phyloP scores from a whole-genome alignment of 1,140 invertebrate genomes.

The Helicorthomorpha holstii region DNA sequence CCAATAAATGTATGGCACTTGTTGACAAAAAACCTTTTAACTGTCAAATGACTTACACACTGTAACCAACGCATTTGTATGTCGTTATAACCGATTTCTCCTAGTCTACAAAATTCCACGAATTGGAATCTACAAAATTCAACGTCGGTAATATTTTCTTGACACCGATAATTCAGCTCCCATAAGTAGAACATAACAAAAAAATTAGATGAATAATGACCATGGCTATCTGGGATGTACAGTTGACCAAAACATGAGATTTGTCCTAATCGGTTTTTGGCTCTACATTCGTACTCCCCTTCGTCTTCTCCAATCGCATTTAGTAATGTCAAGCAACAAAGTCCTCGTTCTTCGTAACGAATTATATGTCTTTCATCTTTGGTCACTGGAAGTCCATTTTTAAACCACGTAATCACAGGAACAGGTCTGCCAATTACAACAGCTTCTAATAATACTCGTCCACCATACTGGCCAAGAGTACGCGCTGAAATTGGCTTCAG shows the following conservation, averaged over 20 bases:
- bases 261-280: slow-evolving; percentile 31
- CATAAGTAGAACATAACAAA: too few species aligned
- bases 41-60: too few species aligned
- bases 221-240: background rate
- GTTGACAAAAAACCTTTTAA: too few species aligned
- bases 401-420: slow-evolving; percentile 21
- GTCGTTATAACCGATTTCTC: too few species aligned
- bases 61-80: too few species aligned
- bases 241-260: slow-evolving; percentile 25
- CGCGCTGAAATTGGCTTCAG: slow-evolving; percentile 6
- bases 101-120: too few species aligned
- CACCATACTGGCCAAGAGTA: slow-evolving; percentile 8
- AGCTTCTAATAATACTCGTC: slow-evolving; percentile 22
- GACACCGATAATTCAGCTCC: too few species aligned
- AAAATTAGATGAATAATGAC: background rate
- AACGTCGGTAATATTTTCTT: too few species aligned
- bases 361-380: slow-evolving; percentile 12
- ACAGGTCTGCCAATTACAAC: slow-evolving; percentile 22
- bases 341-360: slow-evolving; percentile 6
- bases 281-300: slow-evolving; percentile 31
- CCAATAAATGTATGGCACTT: too few species aligned
- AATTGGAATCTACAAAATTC: too few species aligned
- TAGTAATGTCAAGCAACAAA: slow-evolving; percentile 21
- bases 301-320: slow-evolving; percentile 26
- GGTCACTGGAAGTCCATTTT: slow-evolving; percentile 22